Conservation (phyloP, 2,113 vertebrate genomes). For the Macquaria australasica region DNA sequence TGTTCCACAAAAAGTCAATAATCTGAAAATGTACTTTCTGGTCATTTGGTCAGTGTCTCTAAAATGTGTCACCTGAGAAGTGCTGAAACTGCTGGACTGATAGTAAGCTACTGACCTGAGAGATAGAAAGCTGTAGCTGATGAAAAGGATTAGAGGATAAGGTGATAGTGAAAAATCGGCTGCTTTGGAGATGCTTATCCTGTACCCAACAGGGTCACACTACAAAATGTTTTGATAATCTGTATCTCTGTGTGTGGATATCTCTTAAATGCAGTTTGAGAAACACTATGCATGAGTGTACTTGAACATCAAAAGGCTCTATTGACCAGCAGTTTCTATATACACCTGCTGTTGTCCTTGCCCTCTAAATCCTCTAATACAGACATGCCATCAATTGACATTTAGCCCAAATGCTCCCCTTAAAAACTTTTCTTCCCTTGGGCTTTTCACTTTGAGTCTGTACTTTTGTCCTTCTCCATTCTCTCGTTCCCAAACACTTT, state of each 20-base stretch:
- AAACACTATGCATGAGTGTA: constrained; percentile 9
- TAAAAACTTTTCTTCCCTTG: constrained; percentile 31
- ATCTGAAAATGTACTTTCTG: not conserved
- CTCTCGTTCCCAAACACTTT: constrained; percentile 28
- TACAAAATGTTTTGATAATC: constrained; percentile 18
- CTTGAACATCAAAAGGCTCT: constrained; percentile 19
- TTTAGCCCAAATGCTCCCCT: constrained; percentile 33
- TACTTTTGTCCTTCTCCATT: constrained; percentile 53
- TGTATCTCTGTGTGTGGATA: constrained; percentile 2
- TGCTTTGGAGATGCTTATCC: constrained; percentile 29
- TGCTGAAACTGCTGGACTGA: constrained; percentile 4
- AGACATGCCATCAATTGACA: constrained; percentile 36
- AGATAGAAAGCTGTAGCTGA: constrained; percentile 6
- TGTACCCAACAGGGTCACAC: constrained; percentile 15
- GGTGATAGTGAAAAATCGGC: constrained; percentile 4
- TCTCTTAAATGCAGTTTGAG: constrained; percentile 19
- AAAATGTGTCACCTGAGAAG: constrained; percentile 3
- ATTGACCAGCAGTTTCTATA: constrained; percentile 20
- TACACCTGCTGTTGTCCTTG: constrained; percentile 26
- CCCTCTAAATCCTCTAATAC: constrained; percentile 50
- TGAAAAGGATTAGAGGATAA: constrained; percentile 22
- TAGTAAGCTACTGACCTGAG: constrained; percentile 18
- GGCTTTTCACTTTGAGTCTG: constrained; percentile 28
- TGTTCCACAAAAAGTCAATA: not conserved
- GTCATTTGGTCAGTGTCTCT: not conserved